Evolutionary conservation across 2,797 vertebrate genomes (phyloP), one percentile per base, ranked within the genome.

Genomic region (Euphonia xanthogaster): DNA sequence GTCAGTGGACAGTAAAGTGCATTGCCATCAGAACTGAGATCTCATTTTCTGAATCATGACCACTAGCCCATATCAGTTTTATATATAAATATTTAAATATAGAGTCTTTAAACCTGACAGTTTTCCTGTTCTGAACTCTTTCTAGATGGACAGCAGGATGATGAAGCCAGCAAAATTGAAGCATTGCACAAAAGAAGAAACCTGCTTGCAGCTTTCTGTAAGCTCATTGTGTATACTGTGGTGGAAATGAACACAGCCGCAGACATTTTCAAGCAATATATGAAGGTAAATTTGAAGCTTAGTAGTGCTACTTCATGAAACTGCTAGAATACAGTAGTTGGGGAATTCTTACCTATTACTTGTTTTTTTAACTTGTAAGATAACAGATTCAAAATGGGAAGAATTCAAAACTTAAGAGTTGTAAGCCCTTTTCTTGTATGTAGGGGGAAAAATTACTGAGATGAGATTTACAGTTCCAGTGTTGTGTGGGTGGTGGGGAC

Each of bases 251-350:
- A 98, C 94, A 99, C 99, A n/a, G 99, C 99, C 76, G 99, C 99
- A 2, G 99, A 99, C 97, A 99, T 99, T 97, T 99, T 99, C 97
- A 99, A 99, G 97, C 99, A 99, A 98, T 99, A 99, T 96, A 99
- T 99, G 99, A 98, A 99, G 98, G 99, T 99, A 97, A 96, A 96
- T 71, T 35, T 86, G 39, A 75, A 87, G 50, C 85, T 60, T 54
- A n/a, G 9, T 54, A 60, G n/a, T 31, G 14, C 53, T 54, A 35
- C 28, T 86, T 95, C 33, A 19, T 70, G 19, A 37, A 72, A 77
- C 20, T 25, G 10, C 10, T 63, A 5, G 6, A 73, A n/a, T 31
- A 48, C 19, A 70, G 13, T 55, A 60, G 27, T 6, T 72, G 30
- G 23, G 30, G 7, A 15, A 39, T 51, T 72, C 66, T 19, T 5